These are phyloP conservation scores for Macrostomum lignano DNA, from an alignment of 1,140 invertebrate genomes.

Conservation along the genomic window DNA sequence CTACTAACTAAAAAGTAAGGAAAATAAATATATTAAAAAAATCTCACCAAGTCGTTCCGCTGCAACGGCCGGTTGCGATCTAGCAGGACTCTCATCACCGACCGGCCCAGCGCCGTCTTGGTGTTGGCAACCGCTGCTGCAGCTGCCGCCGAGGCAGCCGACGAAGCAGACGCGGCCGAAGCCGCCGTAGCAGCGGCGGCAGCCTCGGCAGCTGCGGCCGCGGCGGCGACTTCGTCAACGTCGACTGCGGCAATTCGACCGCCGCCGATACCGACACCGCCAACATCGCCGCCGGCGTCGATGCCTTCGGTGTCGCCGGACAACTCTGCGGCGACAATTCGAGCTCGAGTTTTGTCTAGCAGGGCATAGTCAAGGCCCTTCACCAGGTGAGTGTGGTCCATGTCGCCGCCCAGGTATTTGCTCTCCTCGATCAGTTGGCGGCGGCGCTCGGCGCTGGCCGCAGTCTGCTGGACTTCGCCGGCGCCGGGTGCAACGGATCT, in stretches of 20 bases:
- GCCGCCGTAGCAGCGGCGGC: no score
- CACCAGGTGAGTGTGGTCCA: conserved; percentile 98
- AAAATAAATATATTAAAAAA: no score
- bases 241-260: conserved; percentile 30
- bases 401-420: conserved; percentile 97
- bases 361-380: conserved; percentile 96
- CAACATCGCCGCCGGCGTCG: background rate
- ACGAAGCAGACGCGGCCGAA: no score
- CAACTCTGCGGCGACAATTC: background rate
- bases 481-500: no score
- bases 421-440: conserved; percentile 36
- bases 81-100: no score
- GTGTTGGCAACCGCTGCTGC: no score
- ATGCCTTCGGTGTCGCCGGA: background rate
- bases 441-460: background rate
- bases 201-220: no score
- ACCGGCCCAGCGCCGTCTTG: no score
- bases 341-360: conserved; percentile 54
- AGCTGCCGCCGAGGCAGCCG: no score
- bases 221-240: conserved; percentile 30
- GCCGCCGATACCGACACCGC: background rate
- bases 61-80: no score
- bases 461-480: background rate
- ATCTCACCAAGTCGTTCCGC: no score
- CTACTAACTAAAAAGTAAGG: no score